Percentiles rank a stretch among this genome's conserved stretches.
These are phyloP conservation scores for Drosophila elegans DNA, from an alignment of 1,140 invertebrate genomes.

Conservation along the genomic window DNA sequence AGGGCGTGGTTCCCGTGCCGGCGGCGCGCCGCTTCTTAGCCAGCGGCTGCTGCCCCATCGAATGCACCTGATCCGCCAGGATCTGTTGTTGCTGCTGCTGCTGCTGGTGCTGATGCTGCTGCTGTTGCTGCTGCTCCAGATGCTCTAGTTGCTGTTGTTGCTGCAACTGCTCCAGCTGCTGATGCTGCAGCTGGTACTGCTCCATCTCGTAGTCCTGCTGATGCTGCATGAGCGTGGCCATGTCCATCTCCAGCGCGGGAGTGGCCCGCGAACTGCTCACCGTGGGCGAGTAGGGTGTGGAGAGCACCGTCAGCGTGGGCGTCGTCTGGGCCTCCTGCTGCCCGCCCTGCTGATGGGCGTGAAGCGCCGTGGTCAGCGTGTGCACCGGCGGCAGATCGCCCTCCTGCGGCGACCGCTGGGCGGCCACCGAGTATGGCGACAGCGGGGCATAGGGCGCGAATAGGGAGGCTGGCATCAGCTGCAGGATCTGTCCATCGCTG, in stretches of 20 bases:
- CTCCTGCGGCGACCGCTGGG: slow-evolving; percentile 78
- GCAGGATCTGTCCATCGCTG: slow-evolving; percentile 68
- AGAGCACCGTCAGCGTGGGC: slow-evolving; percentile 57
- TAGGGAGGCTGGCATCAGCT: slow-evolving; percentile 63
- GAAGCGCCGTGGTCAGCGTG: slow-evolving; percentile 60
- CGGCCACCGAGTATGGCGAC: slow-evolving; percentile 66
- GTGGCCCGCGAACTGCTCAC: slow-evolving; percentile 72
- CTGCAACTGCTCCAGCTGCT: slow-evolving; percentile 35
- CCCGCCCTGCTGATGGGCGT: slow-evolving; percentile 57
- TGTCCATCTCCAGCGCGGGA: slow-evolving; percentile 60
- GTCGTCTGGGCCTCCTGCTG: slow-evolving; percentile 53
- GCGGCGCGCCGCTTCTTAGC: slow-evolving; percentile 42
- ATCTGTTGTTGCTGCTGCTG: slow-evolving; percentile 18
- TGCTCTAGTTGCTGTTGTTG: slow-evolving; percentile 38
- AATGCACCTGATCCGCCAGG: slow-evolving; percentile 14
- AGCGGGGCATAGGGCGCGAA: slow-evolving; percentile 61
- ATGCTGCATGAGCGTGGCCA: slow-evolving; percentile 55
- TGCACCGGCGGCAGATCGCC: slow-evolving; percentile 76
- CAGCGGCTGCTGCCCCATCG: neutral
- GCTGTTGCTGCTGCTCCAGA: slow-evolving; percentile 18
- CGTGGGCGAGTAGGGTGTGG: slow-evolving; percentile 75
- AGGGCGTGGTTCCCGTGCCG: slow-evolving; percentile 26
- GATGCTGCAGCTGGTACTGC: slow-evolving; percentile 44
- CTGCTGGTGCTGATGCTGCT: slow-evolving; percentile 29
- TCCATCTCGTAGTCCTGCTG: slow-evolving; percentile 47